Conservation (phyloP, 2,797 vertebrate genomes). For the Sciurus vulgaris region DNA sequence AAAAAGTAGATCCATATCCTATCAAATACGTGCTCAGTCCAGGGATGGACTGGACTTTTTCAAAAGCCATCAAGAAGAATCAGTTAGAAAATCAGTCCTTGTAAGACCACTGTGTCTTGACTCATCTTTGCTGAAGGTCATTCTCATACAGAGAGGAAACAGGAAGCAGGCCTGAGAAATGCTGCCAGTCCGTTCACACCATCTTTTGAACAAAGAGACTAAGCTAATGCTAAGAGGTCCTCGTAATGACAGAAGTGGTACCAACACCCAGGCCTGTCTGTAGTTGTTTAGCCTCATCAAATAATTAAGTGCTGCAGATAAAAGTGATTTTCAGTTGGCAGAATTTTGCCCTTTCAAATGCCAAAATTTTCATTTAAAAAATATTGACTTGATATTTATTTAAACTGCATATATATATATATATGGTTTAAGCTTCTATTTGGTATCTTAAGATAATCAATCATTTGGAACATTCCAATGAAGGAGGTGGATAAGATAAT, state of each 20-base stretch:
- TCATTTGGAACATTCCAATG: background rate
- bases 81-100: background rate
- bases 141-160: background rate
- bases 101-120: background rate
- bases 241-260: background rate
- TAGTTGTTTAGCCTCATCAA: background rate
- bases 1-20: background rate
- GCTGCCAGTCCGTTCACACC: background rate
- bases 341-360: background rate
- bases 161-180: background rate
- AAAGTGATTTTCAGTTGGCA: background rate
- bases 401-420: background rate
- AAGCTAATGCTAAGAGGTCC: background rate
- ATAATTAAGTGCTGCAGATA: background rate
- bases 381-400: background rate
- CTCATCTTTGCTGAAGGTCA: background rate
- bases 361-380: constrained; percentile 2
- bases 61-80: background rate
- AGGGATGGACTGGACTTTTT: background rate
- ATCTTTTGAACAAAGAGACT: background rate
- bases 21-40: background rate
- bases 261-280: background rate
- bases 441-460: background rate
- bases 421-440: background rate
- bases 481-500: background rate